Evolutionary conservation across 2,888 invertebrate genomes (phyloP).

Genomic region (Pseudolycoriella hygida): DNA sequence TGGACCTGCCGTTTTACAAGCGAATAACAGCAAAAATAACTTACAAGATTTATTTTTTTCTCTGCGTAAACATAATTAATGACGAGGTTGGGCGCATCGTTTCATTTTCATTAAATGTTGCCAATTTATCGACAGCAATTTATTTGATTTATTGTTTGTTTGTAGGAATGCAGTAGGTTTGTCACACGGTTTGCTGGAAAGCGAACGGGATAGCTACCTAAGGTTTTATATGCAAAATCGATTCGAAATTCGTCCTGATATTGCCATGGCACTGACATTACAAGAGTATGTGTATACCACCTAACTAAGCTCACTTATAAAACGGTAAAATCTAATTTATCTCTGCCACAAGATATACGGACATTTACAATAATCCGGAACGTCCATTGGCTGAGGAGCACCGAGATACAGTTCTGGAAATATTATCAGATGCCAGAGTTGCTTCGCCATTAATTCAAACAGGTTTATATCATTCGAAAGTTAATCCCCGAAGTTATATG

Average conservation of each 20-base stretch:
- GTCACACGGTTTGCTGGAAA: constrained; percentile 54
- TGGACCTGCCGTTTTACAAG: too few species aligned
- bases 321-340: constrained; percentile 2
- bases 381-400: constrained; percentile 37
- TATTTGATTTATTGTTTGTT: too few species aligned
- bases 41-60: too few species aligned
- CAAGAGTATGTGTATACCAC: constrained; percentile 34
- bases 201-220: constrained; percentile 57
- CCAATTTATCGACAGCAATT: too few species aligned
- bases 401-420: constrained; percentile 66
- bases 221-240: constrained; percentile 59
- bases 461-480: constrained; percentile 55
- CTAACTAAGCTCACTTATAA: too few species aligned
- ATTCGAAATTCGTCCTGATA: constrained; percentile 57
- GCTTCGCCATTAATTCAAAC: constrained; percentile 64
- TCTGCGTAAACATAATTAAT: too few species aligned
- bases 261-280: constrained; percentile 42
- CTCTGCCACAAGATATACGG: constrained; percentile 26
- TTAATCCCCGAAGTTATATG: constrained; percentile 65
- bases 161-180: constrained; percentile 46
- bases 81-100: too few species aligned
- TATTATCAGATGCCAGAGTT: constrained; percentile 76
- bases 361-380: constrained; percentile 37
- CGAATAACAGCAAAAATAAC: too few species aligned
- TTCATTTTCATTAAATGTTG: too few species aligned